Evolutionary conservation across 2,888 invertebrate species (phyloP), one percentile per base, ranked within the genome.

Genomic region (Petrolisthes manimaculis): DNA sequence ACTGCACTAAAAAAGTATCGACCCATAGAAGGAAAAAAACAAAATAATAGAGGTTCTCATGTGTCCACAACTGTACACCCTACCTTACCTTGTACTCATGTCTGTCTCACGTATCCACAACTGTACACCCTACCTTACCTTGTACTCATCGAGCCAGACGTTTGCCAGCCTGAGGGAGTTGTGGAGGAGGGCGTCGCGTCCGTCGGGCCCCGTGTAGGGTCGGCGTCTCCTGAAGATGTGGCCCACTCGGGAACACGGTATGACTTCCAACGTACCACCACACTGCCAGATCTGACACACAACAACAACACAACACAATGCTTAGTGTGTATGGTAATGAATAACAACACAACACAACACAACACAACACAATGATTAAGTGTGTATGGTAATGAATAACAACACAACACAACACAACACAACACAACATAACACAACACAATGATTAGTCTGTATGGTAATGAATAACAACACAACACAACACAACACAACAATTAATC

Each of bases 71-170:
- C 37, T 37, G 37, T 37, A 37, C 37, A 37, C 37, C 37, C 9
- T 54, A 24, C 18, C 89, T 86, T 92, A 96, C 96, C 92, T 96
- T 96, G 93, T 96, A 99, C 79, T 97, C 96, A 92, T 99, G 37
- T 37, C 37, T 37, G 37, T 37, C 37, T 37, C 37, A 37, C 2
- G 37, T 37, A 2, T 37, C 37, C 37, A 2, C 37, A 37, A 37
- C 37, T 37, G 37, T 37, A 37, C 37, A 37, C 37, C 37, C 9
- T 54, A 24, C 18, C 89, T 86, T 92, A 96, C 96, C 92, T 96
- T 96, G 93, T 96, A 99, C 79, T 97, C 96, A 92, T 99, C 99
- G 96, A 99, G 96, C 99, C 99, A 99, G 0, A 99, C 99, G 92
- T 96, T 94, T 0, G 98, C 99, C 91, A 98, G 95, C 5, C 99